Base-by-base conservation (phyloP, 2,888 invertebrate species). In the Lingula anatina region DNA sequence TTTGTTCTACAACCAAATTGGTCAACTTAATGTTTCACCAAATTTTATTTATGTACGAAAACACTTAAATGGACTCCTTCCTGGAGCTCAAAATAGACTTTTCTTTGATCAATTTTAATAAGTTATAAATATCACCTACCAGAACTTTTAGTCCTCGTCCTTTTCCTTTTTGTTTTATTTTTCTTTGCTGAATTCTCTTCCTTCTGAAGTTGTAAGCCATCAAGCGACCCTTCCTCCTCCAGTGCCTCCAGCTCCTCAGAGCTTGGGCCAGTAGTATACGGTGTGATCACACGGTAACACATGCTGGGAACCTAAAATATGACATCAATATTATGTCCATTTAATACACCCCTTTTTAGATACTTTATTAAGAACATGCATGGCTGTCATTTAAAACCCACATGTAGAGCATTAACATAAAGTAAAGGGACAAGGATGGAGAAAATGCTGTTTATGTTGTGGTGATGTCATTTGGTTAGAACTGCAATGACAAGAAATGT, bases 281-380 rank as follows among this genome's bases (percentile, higher is more conserved):
- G 72, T 4, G 74, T 73, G 21, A 73, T 60, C 39, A 62, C n/a
- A 26, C 74, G 59, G 12, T 67, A 50, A 21, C 59, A 58, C 71
- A 73, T 73, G 23, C 60, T 59, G 21, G 66, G 64, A 21, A 69
- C 62, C 71, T 72, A 50, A 7, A 51, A 49, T 5, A 25, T 47
- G 31, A 40, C 4, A 44, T 37, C 20, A 45, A 20, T 26, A 54
- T 21, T 27, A 36, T 23, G 15, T 31, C 23, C 12, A 31, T 21
- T 20, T 24, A 27, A 21, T 15, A 3, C 35, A 31, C 35, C 9
- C n/a, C 9, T 31, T 31, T 31, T 12, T 31, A 12, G 15, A 31
- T n/a, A n/a, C n/a, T n/a, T n/a, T n/a, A n/a, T n/a, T n/a, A n/a
- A n/a, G n/a, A n/a, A n/a, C n/a, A n/a, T n/a, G n/a, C n/a, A n/a